Percentiles rank a stretch among this genome's conserved stretches.
Conservation (phyloP, 2,888 invertebrate genomes). For the Trissolcus japonicus region DNA sequence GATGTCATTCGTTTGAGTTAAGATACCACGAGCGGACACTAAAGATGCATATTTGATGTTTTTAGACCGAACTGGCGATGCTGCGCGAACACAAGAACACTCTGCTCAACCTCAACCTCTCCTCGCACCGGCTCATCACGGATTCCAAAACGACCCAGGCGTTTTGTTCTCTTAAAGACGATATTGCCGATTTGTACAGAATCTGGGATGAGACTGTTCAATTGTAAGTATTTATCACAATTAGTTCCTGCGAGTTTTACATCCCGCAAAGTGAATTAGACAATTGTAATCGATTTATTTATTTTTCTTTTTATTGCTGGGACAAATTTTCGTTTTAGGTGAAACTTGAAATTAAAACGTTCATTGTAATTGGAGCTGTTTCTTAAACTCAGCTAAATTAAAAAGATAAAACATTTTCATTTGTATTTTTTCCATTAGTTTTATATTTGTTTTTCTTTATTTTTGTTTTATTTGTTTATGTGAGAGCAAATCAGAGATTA, state of each 20-base stretch:
- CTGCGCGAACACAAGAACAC: conserved; percentile 78
- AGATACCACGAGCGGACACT: conserved; percentile 62
- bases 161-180: conserved; percentile 80
- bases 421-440: no score
- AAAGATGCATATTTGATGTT: conserved; percentile 74
- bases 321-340: no score
- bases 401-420: no score
- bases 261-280: no score
- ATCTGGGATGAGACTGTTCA: conserved; percentile 85
- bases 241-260: no score
- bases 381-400: no score
- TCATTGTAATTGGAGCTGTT: no score
- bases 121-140: conserved; percentile 78
- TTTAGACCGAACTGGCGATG: conserved; percentile 80
- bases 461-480: conserved; percentile 4
- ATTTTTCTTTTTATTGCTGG: no score
- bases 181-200: conserved; percentile 82
- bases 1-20: conserved; percentile 73
- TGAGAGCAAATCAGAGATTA: conserved; percentile 14
- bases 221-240: conserved; percentile 77
- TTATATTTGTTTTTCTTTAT: no score
- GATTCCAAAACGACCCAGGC: conserved; percentile 78
- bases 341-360: neutral
- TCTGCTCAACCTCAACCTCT: conserved; percentile 81
- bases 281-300: no score